These are phyloP conservation scores for Rattus norvegicus DNA, from an alignment of 2,113 vertebrate genomes.

Conservation along the genomic window GRCr8 NC_086021.1:177697001-177697500, in stretches of 20 bases:
- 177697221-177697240: background rate
- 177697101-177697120: background rate
- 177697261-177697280: background rate
- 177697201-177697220: fast-evolving
- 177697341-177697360: background rate
- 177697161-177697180: background rate
- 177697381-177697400: fast-evolving
- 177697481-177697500: background rate
- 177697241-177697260: background rate
- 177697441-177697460: background rate
- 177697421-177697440: background rate
- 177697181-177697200: background rate
- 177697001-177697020: too few species aligned
- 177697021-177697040: background rate
- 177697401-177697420: background rate
- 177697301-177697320: fast-evolving
- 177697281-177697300: fast-evolving
- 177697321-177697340: background rate
- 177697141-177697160: background rate
- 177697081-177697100: background rate
- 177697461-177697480: fast-evolving
- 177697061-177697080: background rate
- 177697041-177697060: fast-evolving
- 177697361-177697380: too few species aligned
- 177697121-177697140: background rate